Evolutionary conservation across 2,113 vertebrate species (phyloP).

Genomic region (Sakesphorus luctuosus): DNA sequence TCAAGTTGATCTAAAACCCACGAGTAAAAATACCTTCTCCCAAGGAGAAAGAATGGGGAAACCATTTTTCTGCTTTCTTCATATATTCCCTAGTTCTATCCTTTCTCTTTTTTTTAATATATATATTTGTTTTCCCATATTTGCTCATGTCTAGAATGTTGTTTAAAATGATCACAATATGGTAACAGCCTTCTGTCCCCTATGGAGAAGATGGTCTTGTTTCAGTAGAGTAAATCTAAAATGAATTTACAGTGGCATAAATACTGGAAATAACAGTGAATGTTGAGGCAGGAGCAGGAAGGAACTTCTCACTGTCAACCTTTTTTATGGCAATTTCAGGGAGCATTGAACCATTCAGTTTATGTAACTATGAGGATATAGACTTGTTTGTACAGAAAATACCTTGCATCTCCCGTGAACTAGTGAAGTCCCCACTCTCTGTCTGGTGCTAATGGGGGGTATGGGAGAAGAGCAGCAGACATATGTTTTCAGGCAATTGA

Average conservation of each 20-base stretch:
- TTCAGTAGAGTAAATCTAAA: not conserved
- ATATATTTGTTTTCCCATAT: not conserved
- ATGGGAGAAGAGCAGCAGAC: not conserved
- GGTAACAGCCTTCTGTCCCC: not conserved
- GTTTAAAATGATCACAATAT: not conserved
- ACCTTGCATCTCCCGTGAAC: not conserved
- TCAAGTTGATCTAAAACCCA: not conserved
- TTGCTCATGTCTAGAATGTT: not conserved
- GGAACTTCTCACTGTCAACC: not conserved
- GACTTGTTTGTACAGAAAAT: not conserved
- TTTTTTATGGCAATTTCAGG: not conserved
- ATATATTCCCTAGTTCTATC: not conserved
- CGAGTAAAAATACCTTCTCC: not conserved
- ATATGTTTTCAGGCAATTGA: not conserved
- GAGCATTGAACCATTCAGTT: not conserved
- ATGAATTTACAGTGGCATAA: not conserved
- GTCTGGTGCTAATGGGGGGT: not conserved
- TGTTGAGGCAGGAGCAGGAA: not conserved
- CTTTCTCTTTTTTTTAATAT: accelerated
- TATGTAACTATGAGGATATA: not conserved
- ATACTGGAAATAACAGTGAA: not conserved
- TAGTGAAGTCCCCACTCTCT: not conserved
- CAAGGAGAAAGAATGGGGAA: not conserved
- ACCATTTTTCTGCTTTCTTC: not conserved
- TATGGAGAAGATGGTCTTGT: not conserved